Conservation (phyloP, 2,888 invertebrate genomes). For the Drosophila demipolita region DNA sequence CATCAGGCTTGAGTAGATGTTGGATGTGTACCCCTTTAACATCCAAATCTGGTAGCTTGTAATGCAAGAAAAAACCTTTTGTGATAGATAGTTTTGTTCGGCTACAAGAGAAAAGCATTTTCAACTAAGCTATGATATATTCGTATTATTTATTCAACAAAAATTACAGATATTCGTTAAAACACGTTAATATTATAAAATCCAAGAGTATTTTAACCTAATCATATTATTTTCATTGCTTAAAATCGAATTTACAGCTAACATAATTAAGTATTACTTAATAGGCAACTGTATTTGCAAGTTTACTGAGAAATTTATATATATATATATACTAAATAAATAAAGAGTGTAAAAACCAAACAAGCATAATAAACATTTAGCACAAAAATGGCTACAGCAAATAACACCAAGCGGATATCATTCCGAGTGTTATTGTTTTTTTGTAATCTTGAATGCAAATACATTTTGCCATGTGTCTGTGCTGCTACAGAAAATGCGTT, state of each 20-base stretch:
- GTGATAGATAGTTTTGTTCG: neutral
- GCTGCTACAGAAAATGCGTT: constrained; percentile 28
- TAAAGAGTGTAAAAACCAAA: neutral
- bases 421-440: constrained; percentile 1
- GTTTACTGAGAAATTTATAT: neutral
- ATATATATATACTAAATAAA: neutral
- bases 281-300: neutral
- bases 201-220: neutral
- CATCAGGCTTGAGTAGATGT: neutral
- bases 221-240: neutral
- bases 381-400: neutral
- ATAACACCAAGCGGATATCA: neutral
- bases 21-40: neutral
- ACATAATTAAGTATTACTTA: neutral
- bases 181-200: neutral
- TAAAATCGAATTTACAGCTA: neutral
- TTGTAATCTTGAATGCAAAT: constrained; percentile 62
- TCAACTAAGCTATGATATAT: neutral
- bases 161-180: neutral
- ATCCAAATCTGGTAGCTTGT: neutral
- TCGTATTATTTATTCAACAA: neutral
- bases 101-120: neutral
- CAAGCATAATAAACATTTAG: neutral
- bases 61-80: neutral
- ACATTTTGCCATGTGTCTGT: constrained; percentile 23